Base-by-base conservation (phyloP, 2,888 invertebrate species). In the Phalangium opilio region DNA sequence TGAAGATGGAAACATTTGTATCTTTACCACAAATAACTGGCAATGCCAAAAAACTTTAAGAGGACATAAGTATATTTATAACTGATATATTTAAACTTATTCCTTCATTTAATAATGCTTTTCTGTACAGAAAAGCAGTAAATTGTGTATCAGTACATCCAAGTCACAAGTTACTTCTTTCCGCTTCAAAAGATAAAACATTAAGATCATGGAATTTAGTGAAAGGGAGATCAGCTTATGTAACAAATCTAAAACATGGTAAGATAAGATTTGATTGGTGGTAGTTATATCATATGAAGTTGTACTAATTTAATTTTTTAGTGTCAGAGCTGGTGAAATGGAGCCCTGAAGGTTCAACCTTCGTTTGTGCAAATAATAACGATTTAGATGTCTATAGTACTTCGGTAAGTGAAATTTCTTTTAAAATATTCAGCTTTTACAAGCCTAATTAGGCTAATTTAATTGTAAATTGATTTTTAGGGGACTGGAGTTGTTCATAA, bases 131-230 rank as follows among this genome's bases (percentile, higher is more conserved):
- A 44, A 58, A 58, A 19, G 55, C 59, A 12, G 75, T 93, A 1
- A 76, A 77, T 49, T 75, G 77, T 54, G 69, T 91, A 45, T 77
- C 83, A 43, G 73, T 91, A 42, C 93, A 95, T 71, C 84, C 89
- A 2, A 79, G 80, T 58, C 89, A 89, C 12, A 90, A 89, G 68
- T 61, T 93, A 55, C 86, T 87, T 0, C 67, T 95, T 8, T 83
- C 89, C 11, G 74, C 90, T 35, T 87, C 90, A 14, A 77, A 76
- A 43, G 91, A 95, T 66, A 77, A 76, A 57, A 79, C 82, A 4
- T 66, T 95, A 41, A 58, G 63, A 18, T 91, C 91, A 3, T 95
- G 95, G 95, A 91, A 95, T 70, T 71, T 95, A 52, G 73, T 93
- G 1, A 90, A 87, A 65, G 93, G 91, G 0, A 75, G 89, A 50